These are phyloP conservation scores for Poeciliopsis infans DNA, from an alignment of 2,797 vertebrate species.

Conservation along the genomic window DNA sequence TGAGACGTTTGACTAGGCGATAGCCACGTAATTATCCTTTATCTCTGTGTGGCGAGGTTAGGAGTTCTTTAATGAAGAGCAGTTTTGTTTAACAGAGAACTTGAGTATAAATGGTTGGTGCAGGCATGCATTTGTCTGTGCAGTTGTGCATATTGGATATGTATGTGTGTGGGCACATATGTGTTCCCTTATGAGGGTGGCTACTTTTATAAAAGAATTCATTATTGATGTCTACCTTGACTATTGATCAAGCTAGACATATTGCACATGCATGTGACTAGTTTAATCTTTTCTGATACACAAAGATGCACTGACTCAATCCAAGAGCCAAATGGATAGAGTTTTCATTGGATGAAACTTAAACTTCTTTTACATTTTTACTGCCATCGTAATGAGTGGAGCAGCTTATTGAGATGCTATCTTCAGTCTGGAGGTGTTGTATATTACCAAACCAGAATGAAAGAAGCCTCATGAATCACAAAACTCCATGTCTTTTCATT, in stretches of 20 bases:
- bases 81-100: conserved; percentile 65
- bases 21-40: conserved; percentile 77
- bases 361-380: conserved; percentile 24
- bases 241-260: conserved; percentile 24
- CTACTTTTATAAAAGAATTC: conserved; percentile 30
- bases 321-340: conserved; percentile 6
- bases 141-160: not conserved
- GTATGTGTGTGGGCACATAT: not conserved
- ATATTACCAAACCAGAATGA: conserved; percentile 21
- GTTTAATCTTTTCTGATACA: not conserved
- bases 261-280: conserved; percentile 1
- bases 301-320: not conserved
- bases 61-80: conserved; percentile 70
- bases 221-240: conserved; percentile 29
- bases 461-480: conserved; percentile 37
- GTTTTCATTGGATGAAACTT: conserved; percentile 21
- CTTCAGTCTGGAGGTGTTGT: conserved; percentile 35
- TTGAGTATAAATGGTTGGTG: conserved; percentile 42
- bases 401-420: conserved; percentile 29
- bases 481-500: conserved; percentile 21
- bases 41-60: conserved; percentile 64
- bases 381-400: not conserved
- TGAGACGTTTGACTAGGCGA: conserved; percentile 71
- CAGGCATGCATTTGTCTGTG: conserved; percentile 20
- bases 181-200: conserved; percentile 8